These are phyloP conservation scores for Polypedilum vanderplanki DNA, from an alignment of 1,140 invertebrate genomes.

Conservation along the genomic window DNA sequence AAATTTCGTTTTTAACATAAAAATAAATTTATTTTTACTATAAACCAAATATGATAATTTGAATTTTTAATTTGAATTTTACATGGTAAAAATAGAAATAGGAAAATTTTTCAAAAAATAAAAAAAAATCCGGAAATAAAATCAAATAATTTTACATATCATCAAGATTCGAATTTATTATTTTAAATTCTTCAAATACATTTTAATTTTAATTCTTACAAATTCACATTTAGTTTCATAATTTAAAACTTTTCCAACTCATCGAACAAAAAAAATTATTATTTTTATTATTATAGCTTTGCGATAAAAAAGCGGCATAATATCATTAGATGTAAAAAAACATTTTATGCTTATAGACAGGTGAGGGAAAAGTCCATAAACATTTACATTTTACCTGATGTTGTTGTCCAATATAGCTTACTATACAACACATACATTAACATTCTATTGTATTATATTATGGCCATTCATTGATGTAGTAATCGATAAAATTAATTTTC, in stretches of 20 bases:
- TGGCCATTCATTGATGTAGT: neutral
- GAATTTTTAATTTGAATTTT: too few relatives aligned
- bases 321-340: neutral
- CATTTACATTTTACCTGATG: neutral
- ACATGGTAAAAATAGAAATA: too few relatives aligned
- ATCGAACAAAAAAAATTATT: slow-evolving; percentile 5
- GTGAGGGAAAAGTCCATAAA: slow-evolving; percentile 8
- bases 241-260: neutral
- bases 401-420: neutral
- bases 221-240: too few relatives aligned
- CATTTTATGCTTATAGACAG: neutral
- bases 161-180: too few relatives aligned
- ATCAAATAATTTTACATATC: too few relatives aligned
- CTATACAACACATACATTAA: neutral
- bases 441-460: neutral
- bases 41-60: too few relatives aligned
- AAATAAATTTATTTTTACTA: too few relatives aligned
- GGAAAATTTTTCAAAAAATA: too few relatives aligned
- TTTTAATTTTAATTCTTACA: too few relatives aligned
- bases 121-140: too few relatives aligned
- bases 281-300: slow-evolving; percentile 21
- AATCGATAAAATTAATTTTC: slow-evolving; percentile 29
- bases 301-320: slow-evolving; percentile 19
- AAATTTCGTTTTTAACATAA: too few relatives aligned
- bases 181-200: too few relatives aligned